phyloP scores from a whole-genome alignment of 1,140 invertebrate genomes.

The Drosophila subpulchrella region DNA sequence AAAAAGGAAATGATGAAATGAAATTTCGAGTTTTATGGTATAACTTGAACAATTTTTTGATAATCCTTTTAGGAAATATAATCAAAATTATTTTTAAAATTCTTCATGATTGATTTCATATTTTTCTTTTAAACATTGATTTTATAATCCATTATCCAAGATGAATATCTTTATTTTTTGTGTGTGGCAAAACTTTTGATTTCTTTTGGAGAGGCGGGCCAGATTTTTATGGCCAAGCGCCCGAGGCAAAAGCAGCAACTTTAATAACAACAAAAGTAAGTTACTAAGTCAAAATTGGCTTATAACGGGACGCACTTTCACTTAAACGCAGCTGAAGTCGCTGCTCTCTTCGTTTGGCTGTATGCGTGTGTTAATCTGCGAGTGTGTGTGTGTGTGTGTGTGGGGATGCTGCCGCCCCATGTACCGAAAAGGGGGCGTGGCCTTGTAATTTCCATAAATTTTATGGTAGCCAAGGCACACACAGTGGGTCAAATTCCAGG shows the following conservation, averaged over 20 bases:
- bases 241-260: conserved; percentile 35
- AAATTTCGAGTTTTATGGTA: too few relatives aligned
- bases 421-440: conserved; percentile 29
- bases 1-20: too few relatives aligned
- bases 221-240: conserved; percentile 54
- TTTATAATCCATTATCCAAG: background rate
- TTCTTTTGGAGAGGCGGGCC: conserved; percentile 56
- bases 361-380: background rate
- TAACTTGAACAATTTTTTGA: too few relatives aligned
- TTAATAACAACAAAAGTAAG: conserved; percentile 51
- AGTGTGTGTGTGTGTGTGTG: background rate
- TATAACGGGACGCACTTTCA: conserved; percentile 76
- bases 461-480: conserved; percentile 5
- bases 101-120: too few relatives aligned
- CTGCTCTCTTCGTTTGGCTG: conserved; percentile 5
- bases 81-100: too few relatives aligned
- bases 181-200: conserved; percentile 62
- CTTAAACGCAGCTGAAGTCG: conserved; percentile 30
- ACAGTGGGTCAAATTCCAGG: conserved; percentile 1
- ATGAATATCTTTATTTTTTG: background rate
- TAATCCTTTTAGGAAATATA: too few relatives aligned
- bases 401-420: conserved; percentile 8
- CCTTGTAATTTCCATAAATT: conserved; percentile 42
- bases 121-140: too few relatives aligned
- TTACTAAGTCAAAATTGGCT: conserved; percentile 74